Evolutionary conservation across 2,797 vertebrate genomes (phyloP).

Genomic region (Darevskia nairensis): DNA sequence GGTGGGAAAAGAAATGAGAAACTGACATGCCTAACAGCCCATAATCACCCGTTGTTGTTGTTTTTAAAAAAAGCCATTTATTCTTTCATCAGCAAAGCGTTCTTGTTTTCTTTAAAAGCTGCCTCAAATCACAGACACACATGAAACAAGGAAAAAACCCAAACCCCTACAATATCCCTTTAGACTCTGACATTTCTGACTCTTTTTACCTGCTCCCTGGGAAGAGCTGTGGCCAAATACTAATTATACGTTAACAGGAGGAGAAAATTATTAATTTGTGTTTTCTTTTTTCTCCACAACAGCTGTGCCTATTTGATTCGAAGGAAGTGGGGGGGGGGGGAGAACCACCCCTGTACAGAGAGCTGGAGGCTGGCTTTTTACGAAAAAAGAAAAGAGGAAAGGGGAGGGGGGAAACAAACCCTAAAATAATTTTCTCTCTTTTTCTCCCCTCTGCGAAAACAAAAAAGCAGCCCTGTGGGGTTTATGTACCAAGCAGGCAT

Average conservation of each 20-base stretch:
- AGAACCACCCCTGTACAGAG: slow-evolving; percentile 48
- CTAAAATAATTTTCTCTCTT: not conserved
- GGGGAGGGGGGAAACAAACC: too few relatives aligned
- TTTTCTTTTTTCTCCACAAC: slow-evolving; percentile 57
- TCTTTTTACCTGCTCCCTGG: slow-evolving; percentile 48
- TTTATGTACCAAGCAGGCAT: not conserved
- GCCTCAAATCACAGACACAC: not conserved
- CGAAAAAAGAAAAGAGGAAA: not conserved
- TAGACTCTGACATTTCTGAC: slow-evolving; percentile 59
- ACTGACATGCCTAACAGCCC: too few relatives aligned
- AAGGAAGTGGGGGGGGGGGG: not conserved
- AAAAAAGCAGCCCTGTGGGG: not conserved
- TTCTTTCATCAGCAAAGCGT: not conserved
- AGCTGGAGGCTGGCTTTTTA: not conserved
- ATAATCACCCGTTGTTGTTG: too few relatives aligned
- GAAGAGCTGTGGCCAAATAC: slow-evolving; percentile 67
- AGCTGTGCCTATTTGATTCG: slow-evolving; percentile 54
- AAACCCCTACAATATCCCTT: slow-evolving; percentile 39
- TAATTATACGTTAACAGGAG: slow-evolving; percentile 72
- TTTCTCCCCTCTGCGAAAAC: not conserved
- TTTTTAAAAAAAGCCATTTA: not conserved
- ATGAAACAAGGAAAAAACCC: not conserved
- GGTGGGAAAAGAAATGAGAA: too few relatives aligned
- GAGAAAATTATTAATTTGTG: slow-evolving; percentile 76
- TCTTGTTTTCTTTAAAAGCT: slow-evolving; percentile 7